Evolutionary conservation across 1,140 invertebrate species (phyloP), one percentile per base, ranked within the genome.

Genomic region (Trichonephila clavipes): DNA sequence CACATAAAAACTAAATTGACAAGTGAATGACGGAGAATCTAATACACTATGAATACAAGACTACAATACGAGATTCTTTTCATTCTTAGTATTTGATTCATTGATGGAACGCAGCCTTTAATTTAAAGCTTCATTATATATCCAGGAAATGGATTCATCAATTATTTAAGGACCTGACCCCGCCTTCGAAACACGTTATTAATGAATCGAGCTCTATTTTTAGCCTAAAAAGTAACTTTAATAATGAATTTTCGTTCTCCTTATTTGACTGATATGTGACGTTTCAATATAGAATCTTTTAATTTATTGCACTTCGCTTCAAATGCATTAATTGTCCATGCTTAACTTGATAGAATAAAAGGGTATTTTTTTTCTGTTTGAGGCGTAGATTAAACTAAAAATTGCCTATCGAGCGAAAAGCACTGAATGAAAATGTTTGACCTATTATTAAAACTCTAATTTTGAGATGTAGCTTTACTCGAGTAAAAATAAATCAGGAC

Each of bases 231-330:
- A 77, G 28, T 16, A 77, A 40, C 72, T 77, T 77, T 34, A 77
- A 77, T 77, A 77, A 77, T 77, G 72, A 40, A 77, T 77, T 77
- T 77, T 77, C 34, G 4, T 34, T 19, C 28, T 77, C 72, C 40
- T 77, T 77, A 77, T 77, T 72, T 77, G 72, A 40, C 72, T 28
- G 24, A 14, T 77, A 28, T 18, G 28, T 77, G 72, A 77, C 72
- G 28, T 77, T 77, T 77, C 28, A 77, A 77, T 77, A 77, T 77
- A 34, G 72, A 34, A 34, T 40, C 10, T 77, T 28, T 77, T 77
- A 77, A 77, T 77, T 77, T 34, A 77, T 77, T 77, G 34, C 72
- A 19, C 34, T 77, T 77, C 14, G 24, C 72, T 72, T 34, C 28
- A 18, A 28, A 40, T 77, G 34, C 18, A 34, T 18, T 77, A 34